These are phyloP conservation scores for Cryptomyrus ogoouensis DNA, from an alignment of 2,113 vertebrate genomes.

Conservation along the genomic window DNA sequence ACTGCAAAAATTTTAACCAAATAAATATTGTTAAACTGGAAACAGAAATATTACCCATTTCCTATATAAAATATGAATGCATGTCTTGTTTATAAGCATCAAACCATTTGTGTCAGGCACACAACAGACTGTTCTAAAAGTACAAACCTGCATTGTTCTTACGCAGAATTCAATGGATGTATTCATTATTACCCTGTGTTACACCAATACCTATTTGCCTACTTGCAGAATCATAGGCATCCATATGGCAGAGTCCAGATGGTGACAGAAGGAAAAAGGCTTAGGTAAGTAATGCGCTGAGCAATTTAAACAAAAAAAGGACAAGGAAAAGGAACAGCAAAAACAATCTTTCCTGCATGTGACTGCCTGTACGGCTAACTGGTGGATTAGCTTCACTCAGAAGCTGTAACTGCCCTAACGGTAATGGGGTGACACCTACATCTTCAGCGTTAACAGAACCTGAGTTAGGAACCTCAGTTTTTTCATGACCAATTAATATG, in stretches of 20 bases:
- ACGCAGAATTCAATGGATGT: background rate
- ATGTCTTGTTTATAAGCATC: background rate
- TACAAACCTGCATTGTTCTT: background rate
- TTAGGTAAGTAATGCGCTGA: background rate
- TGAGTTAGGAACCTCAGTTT: background rate
- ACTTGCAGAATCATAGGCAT: background rate
- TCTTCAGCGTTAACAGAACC: background rate
- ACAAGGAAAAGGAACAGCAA: background rate
- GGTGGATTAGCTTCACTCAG: background rate
- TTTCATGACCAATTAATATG: background rate
- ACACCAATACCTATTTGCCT: slow-evolving; percentile 12
- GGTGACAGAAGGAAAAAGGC: slow-evolving; percentile 7
- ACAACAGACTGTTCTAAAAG: background rate
- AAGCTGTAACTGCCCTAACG: background rate
- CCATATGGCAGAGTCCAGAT: slow-evolving; percentile 20
- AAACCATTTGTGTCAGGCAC: background rate
- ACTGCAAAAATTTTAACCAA: background rate
- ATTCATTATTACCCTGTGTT: slow-evolving; percentile 4
- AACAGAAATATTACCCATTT: background rate
- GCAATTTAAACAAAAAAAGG: background rate
- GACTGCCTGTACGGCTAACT: background rate
- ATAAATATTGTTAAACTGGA: background rate
- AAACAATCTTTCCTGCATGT: background rate
- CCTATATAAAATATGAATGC: background rate
- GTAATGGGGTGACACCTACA: background rate